Conservation (phyloP, 2,113 vertebrate species). For the Siniperca knerii region DNA sequence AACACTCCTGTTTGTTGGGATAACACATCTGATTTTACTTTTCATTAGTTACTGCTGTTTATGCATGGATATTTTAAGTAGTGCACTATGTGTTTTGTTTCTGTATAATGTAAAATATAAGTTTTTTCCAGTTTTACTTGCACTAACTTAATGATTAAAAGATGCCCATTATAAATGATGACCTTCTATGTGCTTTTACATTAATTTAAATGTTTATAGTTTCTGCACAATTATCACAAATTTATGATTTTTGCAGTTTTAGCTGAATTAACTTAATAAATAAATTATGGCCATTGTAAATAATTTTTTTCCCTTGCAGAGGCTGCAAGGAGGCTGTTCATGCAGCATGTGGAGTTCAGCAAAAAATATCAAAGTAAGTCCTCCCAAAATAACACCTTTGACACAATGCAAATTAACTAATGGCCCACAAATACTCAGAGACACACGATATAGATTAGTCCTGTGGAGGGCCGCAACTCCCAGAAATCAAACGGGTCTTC, state of each 20-base stretch:
- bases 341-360: neutral
- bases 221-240: too few species aligned
- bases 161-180: neutral
- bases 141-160: too few species aligned
- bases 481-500: conserved; percentile 21
- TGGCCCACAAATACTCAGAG: conserved; percentile 42
- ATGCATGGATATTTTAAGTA: too few species aligned
- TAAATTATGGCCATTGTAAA: too few species aligned
- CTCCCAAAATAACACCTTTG: neutral
- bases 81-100: too few species aligned
- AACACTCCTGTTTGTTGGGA: neutral
- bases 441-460: conserved; percentile 16
- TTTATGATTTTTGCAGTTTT: too few species aligned
- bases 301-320: neutral
- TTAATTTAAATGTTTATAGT: neutral
- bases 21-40: too few species aligned
- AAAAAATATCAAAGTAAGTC: neutral
- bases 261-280: too few species aligned
- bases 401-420: neutral
- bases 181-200: neutral
- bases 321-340: neutral
- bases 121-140: neutral
- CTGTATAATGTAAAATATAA: too few species aligned
- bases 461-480: neutral
- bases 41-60: too few species aligned